Base-by-base conservation (phyloP, 1,140 invertebrate species). In the Tribolium madens region DNA sequence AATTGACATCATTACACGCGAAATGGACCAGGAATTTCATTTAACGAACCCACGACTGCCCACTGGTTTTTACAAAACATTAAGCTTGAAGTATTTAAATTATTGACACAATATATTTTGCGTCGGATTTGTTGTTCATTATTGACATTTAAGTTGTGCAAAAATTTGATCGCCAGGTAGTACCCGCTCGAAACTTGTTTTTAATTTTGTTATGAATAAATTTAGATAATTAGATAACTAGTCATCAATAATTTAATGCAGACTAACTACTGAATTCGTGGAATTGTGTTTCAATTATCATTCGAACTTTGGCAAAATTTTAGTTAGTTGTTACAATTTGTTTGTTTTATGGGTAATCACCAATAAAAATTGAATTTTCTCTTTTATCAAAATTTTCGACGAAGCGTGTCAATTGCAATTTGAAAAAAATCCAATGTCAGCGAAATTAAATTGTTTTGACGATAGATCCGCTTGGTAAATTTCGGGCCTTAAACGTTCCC, bases 401-500 rank as follows among this genome's bases (percentile, higher is more conserved):
- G 3, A 26, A 26, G 21, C 21, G 6, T 26, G 21, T 26, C 21
- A 26, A 26, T 42, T 42, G 9, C 36, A 10, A 7, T 12, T 2
- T 14, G 13, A 50, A 50, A 50, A 47, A 50, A 50, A 50, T 50
- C 13, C 15, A 50, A 50, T 50, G 15, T 15, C 48, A 14, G 13
- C 13, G 6, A 50, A 50, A 50, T 50, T 50, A 50, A 15, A 50
- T 50, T 64, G 21, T 64, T 64, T 64, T 17, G 14, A 21, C 36
- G 36, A 42, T 42, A 33, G 57, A 64, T 64, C 26, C 57, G 57
- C 57, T 64, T 64, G 57, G 57, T 64, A 14, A 13, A 33, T 64
- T 64, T 64, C 21, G 57, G 21, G 21, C 57, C 57, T 50, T 64
- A 64, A 64, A 64, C 57, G 57, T 64, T 64, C 17, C 12, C 57